Evolutionary conservation across 2,888 invertebrate species (phyloP), one percentile per base, ranked within the genome.

Genomic region (Pollenia angustigena): DNA sequence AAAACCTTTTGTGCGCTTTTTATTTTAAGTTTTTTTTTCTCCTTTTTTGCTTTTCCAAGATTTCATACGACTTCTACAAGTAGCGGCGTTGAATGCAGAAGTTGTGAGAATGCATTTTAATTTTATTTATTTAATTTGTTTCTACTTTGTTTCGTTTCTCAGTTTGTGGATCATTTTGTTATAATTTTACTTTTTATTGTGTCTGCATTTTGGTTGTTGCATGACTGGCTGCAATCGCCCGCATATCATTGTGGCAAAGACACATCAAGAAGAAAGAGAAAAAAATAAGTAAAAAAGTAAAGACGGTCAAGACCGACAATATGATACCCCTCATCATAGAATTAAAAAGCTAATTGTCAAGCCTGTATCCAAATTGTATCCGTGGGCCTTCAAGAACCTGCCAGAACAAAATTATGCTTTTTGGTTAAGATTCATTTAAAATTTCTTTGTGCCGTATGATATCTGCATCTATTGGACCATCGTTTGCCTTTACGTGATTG

Each of bases 191-290:
- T 74, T 81, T 81, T 72, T 56, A 56, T 84, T 84, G 56, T 82
- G 76, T 87, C 78, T 81, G 72, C 60, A 68, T 48, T 76, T 81
- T 46, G 78, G 62, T 78, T 76, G 62, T 78, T 76, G 87, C 76
- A 78, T 74, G 87, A 74, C 81, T 78, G 72, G 58, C 81, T 78
- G 72, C 52, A 62, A 75, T 71, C 84, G 84, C 84, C 87, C 81
- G 84, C 87, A 81, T 78, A 60, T 68, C 16, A 56, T 64, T 78
- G 76, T 74, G 60, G 56, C 74, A 84, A 56, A 72, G 81, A 81
- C 81, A 81, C 40, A 66, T 16, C 8, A 6, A 54, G 16, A 2
- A 40, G 14, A 18, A 42, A 42, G 11, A 40, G 40, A 11, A 54
- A 62, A 14, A 60, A 48, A 58, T 6, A 32, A 32, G 32, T 32